phyloP scores from a whole-genome alignment of 1,140 invertebrate genomes.

The Leptopilina clavipes region DNA sequence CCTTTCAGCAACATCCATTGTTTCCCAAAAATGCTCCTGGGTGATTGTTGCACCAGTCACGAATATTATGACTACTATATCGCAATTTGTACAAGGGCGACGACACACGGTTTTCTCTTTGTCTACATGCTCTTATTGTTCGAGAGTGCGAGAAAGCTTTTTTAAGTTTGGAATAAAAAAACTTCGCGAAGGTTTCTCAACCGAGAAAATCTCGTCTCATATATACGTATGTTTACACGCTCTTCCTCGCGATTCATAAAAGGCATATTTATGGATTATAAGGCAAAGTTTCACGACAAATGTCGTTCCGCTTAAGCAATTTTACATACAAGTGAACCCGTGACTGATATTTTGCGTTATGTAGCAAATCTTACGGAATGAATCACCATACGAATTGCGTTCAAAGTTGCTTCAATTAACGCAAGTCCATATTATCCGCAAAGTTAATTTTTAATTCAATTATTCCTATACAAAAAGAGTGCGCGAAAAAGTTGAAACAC shows the following conservation, averaged over 20 bases:
- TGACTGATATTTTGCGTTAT: not conserved
- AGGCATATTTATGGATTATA: constrained; percentile 11
- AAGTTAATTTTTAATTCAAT: too few species aligned
- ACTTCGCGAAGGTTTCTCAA: not conserved
- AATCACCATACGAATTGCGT: too few species aligned
- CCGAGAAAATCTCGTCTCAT: constrained; percentile 10
- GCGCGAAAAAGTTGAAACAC: too few species aligned
- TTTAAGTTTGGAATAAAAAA: constrained; percentile 9
- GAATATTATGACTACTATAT: constrained; percentile 26
- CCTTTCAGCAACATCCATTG: too few species aligned
- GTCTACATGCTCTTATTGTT: constrained; percentile 11
- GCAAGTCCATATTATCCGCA: too few species aligned
- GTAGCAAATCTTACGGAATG: not conserved
- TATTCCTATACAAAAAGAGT: too few species aligned
- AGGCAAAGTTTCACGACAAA: constrained; percentile 19
- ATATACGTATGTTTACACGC: constrained; percentile 15
- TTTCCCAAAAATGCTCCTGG: not conserved
- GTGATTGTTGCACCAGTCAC: not conserved
- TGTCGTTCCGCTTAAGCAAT: constrained; percentile 18
- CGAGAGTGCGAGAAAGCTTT: not conserved
- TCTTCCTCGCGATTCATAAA: constrained; percentile 11
- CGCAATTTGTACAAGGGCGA: not conserved
- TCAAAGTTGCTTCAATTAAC: too few species aligned
- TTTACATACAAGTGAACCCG: not conserved
- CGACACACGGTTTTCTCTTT: too few species aligned